Evolutionary conservation across 2,888 invertebrate species (phyloP), one percentile per base, ranked within the genome.

Genomic region (Abrostola tripartita): DNA sequence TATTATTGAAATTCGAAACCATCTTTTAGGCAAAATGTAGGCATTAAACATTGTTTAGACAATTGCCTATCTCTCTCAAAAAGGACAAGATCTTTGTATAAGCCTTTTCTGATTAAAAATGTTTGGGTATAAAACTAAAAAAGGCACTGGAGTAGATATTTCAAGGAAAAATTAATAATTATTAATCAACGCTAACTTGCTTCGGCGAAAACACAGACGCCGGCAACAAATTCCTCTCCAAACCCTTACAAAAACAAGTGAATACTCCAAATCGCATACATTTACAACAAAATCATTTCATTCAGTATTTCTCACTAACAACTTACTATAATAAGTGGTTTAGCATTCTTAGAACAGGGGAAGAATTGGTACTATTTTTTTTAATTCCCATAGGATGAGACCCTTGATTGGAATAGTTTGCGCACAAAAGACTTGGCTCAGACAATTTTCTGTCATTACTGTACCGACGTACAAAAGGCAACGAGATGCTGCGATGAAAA

Each of bases 381-480:
- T 85, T 83, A 75, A 85, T 86, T 88, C 83, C 84, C 85, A 70
- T 74, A 73, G 84, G 81, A 81, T 62, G 57, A 41, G 53, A 61
- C 57, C 74, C 66, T 78, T 81, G 88, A 89, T 89, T 88, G 91
- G 83, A 87, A 89, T 89, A 90, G 89, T 90, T 88, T 79, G 81
- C 75, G 74, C 74, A 89, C 88, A 90, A 90, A 88, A 84, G 83
- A 86, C 41, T 37, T 76, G 78, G 66, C 75, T 76, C 82, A 81
- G 83, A 86, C 88, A 90, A 91, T 91, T 89, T 91, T 87, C 89
- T 87, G 88, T 90, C 89, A 91, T 91, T 90, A 91, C 83, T 80
- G 79, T 79, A 78, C 71, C 73, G 75, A 81, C 42, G 85, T 73
- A 91, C 90, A 91, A 90, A 90, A 86, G 88, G 80, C 79, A 78